A percentile compares a stretch with the other conserved stretches of the same genome.
Conservation (phyloP, 2,113 vertebrate genomes). For the Bucco capensis region DNA sequence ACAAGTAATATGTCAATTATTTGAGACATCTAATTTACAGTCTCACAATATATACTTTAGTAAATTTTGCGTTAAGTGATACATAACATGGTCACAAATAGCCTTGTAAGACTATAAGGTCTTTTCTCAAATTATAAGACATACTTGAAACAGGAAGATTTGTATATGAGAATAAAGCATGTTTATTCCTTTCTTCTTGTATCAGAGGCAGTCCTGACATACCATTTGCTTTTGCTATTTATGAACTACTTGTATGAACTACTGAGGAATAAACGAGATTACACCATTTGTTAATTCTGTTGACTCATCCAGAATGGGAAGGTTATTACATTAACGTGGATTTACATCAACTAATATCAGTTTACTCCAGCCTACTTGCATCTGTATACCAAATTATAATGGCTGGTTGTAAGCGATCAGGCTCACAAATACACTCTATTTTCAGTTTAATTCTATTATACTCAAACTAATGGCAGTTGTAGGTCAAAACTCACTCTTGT, state of each 20-base stretch:
- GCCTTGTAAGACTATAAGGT: not conserved
- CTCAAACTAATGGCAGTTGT: not conserved
- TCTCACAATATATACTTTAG: constrained; percentile 1
- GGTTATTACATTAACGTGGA: constrained; percentile 54
- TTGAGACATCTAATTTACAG: constrained; percentile 22
- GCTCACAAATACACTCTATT: not conserved
- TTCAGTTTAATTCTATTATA: constrained; percentile 25
- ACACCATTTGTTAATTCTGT: constrained; percentile 49
- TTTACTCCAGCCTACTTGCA: not conserved
- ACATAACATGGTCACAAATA: not conserved
- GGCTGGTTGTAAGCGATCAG: not conserved
- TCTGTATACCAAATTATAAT: not conserved
- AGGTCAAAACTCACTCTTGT: not conserved
- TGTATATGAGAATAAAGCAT: not conserved
- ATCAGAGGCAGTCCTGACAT: not conserved
- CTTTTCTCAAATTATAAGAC: not conserved
- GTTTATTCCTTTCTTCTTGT: not conserved
- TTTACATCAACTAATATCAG: constrained; percentile 25
- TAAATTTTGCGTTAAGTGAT: constrained; percentile 1
- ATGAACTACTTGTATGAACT: not conserved
- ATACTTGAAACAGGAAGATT: not conserved
- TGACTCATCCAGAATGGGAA: constrained; percentile 54
- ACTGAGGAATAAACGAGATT: constrained; percentile 51
- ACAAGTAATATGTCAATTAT: not conserved
- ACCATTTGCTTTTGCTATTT: constrained; percentile 18